A percentile compares a stretch with the other conserved stretches of the same genome.
phyloP scores from a whole-genome alignment of 2,113 vertebrate genomes.

The Apodemus speciosus region DNA sequence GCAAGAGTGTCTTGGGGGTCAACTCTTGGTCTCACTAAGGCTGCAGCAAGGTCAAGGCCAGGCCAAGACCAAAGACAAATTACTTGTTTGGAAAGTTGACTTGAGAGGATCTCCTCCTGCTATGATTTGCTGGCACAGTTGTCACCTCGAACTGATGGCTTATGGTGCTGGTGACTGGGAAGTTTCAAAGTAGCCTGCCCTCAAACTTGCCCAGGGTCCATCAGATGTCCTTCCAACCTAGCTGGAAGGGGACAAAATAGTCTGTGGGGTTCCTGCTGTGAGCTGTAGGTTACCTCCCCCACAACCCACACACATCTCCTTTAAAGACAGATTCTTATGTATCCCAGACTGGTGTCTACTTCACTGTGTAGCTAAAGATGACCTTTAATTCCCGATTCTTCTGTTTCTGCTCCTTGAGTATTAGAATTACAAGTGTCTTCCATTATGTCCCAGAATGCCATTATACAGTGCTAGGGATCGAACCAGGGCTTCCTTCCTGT shows the following conservation, averaged over 20 bases:
- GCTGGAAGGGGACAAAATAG: not conserved
- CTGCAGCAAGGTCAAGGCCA: not conserved
- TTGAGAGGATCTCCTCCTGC: not conserved
- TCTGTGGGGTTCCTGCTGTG: not conserved
- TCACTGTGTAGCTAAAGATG: not conserved
- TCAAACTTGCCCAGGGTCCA: not conserved
- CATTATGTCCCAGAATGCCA: not conserved
- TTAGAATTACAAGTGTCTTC: not conserved
- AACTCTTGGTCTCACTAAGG: not conserved
- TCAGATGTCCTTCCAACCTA: accelerated
- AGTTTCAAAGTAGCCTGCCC: not conserved
- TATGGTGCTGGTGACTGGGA: not conserved
- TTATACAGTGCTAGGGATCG: not conserved
- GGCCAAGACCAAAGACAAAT: not conserved
- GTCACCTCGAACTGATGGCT: not conserved
- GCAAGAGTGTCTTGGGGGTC: not conserved
- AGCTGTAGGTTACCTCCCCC: not conserved
- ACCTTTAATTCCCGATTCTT: not conserved
- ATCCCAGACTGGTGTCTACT: not conserved
- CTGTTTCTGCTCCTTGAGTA: not conserved
- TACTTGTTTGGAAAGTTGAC: slow-evolving; percentile 1
- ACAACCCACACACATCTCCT: too few relatives aligned
- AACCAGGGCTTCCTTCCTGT: not conserved
- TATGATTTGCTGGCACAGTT: not conserved
- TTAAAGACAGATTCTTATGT: not conserved